Evolutionary conservation across 1,140 invertebrate genomes (phyloP), one percentile per base, ranked within the genome.

Genomic region (Cydia amplana): DNA sequence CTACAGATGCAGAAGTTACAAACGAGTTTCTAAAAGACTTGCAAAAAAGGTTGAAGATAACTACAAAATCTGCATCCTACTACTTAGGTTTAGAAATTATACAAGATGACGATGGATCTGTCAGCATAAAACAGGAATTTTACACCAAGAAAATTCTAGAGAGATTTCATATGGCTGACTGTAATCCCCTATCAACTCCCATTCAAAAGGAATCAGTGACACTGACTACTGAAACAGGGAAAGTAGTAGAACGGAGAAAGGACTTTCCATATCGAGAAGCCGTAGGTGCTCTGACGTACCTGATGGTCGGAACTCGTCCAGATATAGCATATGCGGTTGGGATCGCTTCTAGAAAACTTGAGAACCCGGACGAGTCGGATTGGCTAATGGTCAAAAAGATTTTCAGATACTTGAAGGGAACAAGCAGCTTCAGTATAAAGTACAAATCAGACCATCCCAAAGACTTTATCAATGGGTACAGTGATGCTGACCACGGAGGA

Each of bases 61-160:
- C 73, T 72, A 78, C 75, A n/a, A 80, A 75, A 65, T 23, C 73
- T 51, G 79, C 77, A 74, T 40, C 9, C 25, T 83, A 79, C 72
- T 89, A 83, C 74, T 76, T 88, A 10, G 85, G 85, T 73, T 64
- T 89, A 14, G 75, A 89, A 81, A 82, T 89, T 65, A 16, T 18
- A 1, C n/a, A 74, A 60, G 75, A 75, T 63, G 70, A 60, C 3
- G 51, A 60, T 36, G 84, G 28, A 32, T 32, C 28, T 32, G 5
- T 89, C 18, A 82, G 76, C 64, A 81, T 90, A 65, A 60, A 79
- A 78, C 90, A 92, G 81, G 72, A 78, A 74, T 23, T 77, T 9
- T 90, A 91, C 74, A 79, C 82, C 14, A 78, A 76, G 72, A 91
- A 83, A 77, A 79, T 93, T 75, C 74, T 90, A 18, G 74, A 85